Evolutionary conservation across 1,140 invertebrate genomes (phyloP).

Genomic region (Diploscapter pachys): DNA sequence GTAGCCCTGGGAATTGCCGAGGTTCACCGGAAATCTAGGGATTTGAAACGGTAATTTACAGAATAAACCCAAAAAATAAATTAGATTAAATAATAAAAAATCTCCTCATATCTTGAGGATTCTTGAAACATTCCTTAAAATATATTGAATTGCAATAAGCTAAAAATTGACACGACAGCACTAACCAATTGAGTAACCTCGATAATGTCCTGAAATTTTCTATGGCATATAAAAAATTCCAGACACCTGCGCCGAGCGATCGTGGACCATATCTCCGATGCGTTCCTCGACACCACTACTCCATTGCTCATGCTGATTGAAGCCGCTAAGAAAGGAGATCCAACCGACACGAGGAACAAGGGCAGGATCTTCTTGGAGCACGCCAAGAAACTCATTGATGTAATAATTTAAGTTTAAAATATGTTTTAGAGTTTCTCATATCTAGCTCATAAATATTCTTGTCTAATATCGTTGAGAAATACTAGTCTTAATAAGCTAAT

Average conservation of each 20-base stretch:
- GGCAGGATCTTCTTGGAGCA: constrained; percentile 22
- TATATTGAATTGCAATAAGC: background rate
- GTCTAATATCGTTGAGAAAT: no score
- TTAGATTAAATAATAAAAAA: no score
- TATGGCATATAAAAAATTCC: constrained; percentile 1
- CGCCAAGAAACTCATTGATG: constrained; percentile 14
- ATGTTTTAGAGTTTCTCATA: no score
- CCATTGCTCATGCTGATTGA: constrained; percentile 90
- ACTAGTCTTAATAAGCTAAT: no score
- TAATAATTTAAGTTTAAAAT: constrained; percentile 9
- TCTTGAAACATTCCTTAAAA: background rate
- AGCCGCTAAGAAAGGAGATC: constrained; percentile 86
- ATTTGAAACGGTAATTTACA: no score
- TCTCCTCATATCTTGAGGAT: background rate
- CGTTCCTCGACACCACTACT: constrained; percentile 92
- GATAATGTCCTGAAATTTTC: background rate
- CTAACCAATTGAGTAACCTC: background rate
- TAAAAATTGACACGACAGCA: background rate
- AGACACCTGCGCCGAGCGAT: constrained; percentile 89
- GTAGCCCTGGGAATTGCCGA: no score
- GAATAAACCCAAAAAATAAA: no score
- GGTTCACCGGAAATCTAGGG: no score
- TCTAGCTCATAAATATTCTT: no score
- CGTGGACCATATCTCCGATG: constrained; percentile 97
- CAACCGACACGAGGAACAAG: constrained; percentile 72